Conservation (phyloP, 2,113 vertebrate genomes). For the Petrocephalus zakoni region DNA sequence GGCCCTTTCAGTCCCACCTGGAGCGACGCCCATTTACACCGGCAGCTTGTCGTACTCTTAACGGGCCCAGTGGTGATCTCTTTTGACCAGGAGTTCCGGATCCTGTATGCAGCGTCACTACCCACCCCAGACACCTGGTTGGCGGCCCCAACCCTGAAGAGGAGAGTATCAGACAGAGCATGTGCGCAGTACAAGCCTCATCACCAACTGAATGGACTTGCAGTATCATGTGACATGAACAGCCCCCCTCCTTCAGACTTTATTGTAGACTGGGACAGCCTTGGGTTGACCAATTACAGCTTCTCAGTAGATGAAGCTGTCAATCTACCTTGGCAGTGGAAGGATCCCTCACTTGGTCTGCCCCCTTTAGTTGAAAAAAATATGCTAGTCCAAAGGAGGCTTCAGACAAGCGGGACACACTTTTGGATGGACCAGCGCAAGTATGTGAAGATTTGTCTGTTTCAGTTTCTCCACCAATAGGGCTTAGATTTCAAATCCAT, state of each 20-base stretch:
- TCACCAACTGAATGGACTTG: conserved; percentile 8
- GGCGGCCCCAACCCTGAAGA: background rate
- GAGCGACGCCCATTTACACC: conserved; percentile 64
- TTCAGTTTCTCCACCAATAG: background rate
- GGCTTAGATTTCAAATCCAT: background rate
- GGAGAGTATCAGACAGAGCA: conserved; percentile 20
- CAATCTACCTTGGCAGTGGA: conserved; percentile 13
- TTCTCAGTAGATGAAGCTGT: background rate
- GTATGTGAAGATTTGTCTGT: conserved; percentile 20
- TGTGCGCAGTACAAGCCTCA: conserved; percentile 21
- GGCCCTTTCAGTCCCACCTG: conserved; percentile 59
- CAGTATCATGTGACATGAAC: background rate
- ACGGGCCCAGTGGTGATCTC: conserved; percentile 48
- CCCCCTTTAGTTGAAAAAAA: conserved; percentile 20
- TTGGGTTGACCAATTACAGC: conserved; percentile 50
- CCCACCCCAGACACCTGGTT: conserved; percentile 42
- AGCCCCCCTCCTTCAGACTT: conserved; percentile 38
- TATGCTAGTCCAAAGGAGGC: conserved; percentile 1
- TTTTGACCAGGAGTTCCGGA: conserved; percentile 66
- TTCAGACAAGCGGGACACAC: background rate
- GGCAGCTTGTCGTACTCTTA: conserved; percentile 62
- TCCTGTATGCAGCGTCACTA: conserved; percentile 59
- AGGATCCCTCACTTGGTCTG: conserved; percentile 19
- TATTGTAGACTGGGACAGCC: conserved; percentile 60
- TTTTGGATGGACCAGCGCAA: background rate